Evolutionary conservation across 1,140 invertebrate species (phyloP).

Genomic region (Musca domestica): DNA sequence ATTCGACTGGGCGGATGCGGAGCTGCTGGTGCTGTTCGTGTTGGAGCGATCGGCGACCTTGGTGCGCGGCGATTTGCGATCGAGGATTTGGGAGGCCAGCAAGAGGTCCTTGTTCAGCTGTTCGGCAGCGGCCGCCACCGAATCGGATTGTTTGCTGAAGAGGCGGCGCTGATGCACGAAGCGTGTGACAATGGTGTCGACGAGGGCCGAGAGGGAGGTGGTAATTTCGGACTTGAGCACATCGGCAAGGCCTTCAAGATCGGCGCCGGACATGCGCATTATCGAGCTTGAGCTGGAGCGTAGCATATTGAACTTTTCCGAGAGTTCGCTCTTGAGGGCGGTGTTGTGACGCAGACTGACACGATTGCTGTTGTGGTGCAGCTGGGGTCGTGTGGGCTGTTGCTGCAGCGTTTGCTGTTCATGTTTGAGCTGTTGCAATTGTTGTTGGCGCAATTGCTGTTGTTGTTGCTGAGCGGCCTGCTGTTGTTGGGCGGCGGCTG

Average conservation of each 20-base stretch:
- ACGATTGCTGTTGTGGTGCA: conserved; percentile 40
- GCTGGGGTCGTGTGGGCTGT: conserved; percentile 46
- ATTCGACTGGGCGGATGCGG: conserved; percentile 51
- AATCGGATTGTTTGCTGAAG: conserved; percentile 73
- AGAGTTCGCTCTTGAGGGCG: conserved; percentile 59
- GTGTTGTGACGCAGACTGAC: conserved; percentile 54
- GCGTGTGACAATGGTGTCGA: conserved; percentile 82
- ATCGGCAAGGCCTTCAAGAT: conserved; percentile 83
- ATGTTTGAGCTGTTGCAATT: conserved; percentile 56
- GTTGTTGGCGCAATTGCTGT: conserved; percentile 50
- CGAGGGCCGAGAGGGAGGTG: conserved; percentile 76
- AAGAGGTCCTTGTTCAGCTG: conserved; percentile 79
- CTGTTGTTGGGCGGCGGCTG: conserved; percentile 48
- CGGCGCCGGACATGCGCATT: conserved; percentile 67
- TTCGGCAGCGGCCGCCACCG: conserved; percentile 70
- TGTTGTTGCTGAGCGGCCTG: conserved; percentile 58
- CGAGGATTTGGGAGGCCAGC: conserved; percentile 73
- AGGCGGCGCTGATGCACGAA: conserved; percentile 78
- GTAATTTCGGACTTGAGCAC: conserved; percentile 87
- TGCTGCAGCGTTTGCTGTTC: conserved; percentile 56
- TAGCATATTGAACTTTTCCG: conserved; percentile 65
- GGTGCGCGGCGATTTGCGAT: conserved; percentile 78
- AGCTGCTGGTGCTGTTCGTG: conserved; percentile 24
- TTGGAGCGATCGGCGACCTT: conserved; percentile 70
- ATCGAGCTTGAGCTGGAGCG: conserved; percentile 62